A percentile compares a stretch with the other conserved stretches of the same genome.
These are phyloP conservation scores for Hoplodrina blanda DNA, from an alignment of 2,888 invertebrate species.

Conservation along the genomic window DNA sequence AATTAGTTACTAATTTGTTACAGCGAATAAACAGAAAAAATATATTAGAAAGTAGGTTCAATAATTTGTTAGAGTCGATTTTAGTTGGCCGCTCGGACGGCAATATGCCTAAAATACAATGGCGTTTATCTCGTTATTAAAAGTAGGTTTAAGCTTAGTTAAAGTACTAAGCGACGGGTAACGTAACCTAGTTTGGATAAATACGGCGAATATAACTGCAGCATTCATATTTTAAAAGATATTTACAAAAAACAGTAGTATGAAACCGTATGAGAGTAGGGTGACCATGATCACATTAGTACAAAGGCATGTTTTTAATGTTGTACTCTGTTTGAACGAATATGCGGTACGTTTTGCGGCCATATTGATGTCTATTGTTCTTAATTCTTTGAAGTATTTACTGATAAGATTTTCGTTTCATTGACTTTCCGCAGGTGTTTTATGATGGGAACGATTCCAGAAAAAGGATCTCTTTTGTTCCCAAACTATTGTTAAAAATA, in stretches of 20 bases:
- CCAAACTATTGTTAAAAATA: conserved; percentile 11
- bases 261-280: conserved; percentile 10
- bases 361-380: conserved; percentile 7
- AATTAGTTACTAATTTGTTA: conserved; percentile 6
- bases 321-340: conserved; percentile 7
- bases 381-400: conserved; percentile 9
- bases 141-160: conserved; percentile 9
- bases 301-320: conserved; percentile 11
- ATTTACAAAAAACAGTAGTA: conserved; percentile 8
- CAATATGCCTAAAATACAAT: background rate
- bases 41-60: background rate
- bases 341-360: conserved; percentile 8
- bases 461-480: conserved; percentile 6
- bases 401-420: conserved; percentile 9
- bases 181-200: conserved; percentile 10
- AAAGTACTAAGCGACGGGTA: conserved; percentile 7
- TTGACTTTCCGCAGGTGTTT: conserved; percentile 13
- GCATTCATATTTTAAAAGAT: conserved; percentile 10
- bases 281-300: conserved; percentile 10
- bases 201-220: conserved; percentile 1
- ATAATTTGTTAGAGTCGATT: conserved; percentile 2
- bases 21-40: conserved; percentile 5
- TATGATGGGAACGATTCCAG: conserved; percentile 12
- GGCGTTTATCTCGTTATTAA: conserved; percentile 5
- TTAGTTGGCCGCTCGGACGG: conserved; percentile 6